phyloP scores from a whole-genome alignment of 2,888 invertebrate genomes.

The Dolomedes plantarius region DNA sequence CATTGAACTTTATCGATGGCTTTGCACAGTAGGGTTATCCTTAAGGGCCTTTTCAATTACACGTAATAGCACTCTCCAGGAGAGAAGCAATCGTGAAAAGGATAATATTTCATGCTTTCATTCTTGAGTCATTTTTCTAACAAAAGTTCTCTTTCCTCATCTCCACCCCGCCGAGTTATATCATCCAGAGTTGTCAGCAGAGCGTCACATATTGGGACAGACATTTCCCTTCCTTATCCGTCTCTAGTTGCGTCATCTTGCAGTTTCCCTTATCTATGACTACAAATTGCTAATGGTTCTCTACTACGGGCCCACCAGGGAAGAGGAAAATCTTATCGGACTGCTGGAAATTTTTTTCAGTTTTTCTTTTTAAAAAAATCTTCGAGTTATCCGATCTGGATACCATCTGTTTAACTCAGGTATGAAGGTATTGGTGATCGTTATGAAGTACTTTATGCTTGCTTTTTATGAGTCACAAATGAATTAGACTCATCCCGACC shows the following conservation, averaged over 20 bases:
- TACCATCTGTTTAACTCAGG: slow-evolving; percentile 5
- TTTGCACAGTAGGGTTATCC: no score
- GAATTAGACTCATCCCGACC: no score
- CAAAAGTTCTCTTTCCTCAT: not conserved
- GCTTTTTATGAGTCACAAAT: no score
- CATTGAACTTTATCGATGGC: no score
- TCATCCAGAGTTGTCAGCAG: slow-evolving; percentile 34
- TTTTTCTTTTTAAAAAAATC: not conserved
- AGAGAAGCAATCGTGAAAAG: not conserved
- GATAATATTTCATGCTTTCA: not conserved
- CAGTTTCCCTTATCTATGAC: slow-evolving; percentile 23
- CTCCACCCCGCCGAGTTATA: not conserved
- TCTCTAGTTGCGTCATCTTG: not conserved
- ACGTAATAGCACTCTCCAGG: not conserved
- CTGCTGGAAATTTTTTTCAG: not conserved
- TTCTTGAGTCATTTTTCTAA: not conserved
- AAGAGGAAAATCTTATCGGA: slow-evolving; percentile 17
- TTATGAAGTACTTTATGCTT: no score
- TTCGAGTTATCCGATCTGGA: not conserved
- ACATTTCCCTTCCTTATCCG: slow-evolving; percentile 33
- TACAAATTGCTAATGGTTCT: slow-evolving; percentile 67
- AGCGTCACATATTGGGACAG: slow-evolving; percentile 32
- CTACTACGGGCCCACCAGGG: slow-evolving; percentile 25
- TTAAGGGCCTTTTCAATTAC: no score
- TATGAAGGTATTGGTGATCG: not conserved